Evolutionary conservation across 53 echinoderm and acorn worm genomes (phyloP), one percentile per base, ranked within the genome.

Genomic region (Echinometra lucunter): DNA sequence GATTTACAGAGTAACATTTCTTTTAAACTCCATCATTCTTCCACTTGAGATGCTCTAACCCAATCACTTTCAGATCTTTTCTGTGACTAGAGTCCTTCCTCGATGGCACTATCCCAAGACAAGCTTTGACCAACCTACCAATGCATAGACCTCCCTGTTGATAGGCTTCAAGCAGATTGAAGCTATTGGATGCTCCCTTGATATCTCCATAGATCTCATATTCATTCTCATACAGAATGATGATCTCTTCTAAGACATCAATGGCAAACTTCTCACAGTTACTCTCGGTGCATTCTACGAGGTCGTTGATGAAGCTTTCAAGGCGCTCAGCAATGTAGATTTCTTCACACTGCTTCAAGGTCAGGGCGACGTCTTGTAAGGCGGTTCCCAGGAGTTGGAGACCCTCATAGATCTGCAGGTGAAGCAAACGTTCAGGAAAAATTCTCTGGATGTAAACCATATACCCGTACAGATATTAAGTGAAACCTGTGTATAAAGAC

Each of bases 131-230:
- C 35, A 96, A 88, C 58, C 97, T 74, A 21, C 97, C 97, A n/a
- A 97, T 94, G 89, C 97, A 96, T 87, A 97, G 67, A 13, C 97
- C 97, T 5, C 97, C 97, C 63, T 97, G 97, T 88, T 97, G 95
- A 67, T 97, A 97, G 0, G 96, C 97, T 34, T 95, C 42, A 37
- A 96, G 94, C 40, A 97, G 63, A 44, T 96, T 94, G 49, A 97
- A 97, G 34, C 89, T 91, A 80, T 96, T 97, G 37, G 95, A 89
- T 6, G 97, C 97, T 0, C 96, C 96, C 35, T 91, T 93, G 90
- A 97, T 96, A 58, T 97, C 97, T 2, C 97, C 97, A 42, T 94
- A 97, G 72, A 97, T 97, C 90, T 97, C 97, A 37, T 97, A 97
- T 45, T 94, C 55, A 58, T 97, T 83, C 66, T 96, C 94, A 55